Base-by-base conservation (phyloP, 1,140 invertebrate genomes). In the Drosophila trapezifrons region DNA sequence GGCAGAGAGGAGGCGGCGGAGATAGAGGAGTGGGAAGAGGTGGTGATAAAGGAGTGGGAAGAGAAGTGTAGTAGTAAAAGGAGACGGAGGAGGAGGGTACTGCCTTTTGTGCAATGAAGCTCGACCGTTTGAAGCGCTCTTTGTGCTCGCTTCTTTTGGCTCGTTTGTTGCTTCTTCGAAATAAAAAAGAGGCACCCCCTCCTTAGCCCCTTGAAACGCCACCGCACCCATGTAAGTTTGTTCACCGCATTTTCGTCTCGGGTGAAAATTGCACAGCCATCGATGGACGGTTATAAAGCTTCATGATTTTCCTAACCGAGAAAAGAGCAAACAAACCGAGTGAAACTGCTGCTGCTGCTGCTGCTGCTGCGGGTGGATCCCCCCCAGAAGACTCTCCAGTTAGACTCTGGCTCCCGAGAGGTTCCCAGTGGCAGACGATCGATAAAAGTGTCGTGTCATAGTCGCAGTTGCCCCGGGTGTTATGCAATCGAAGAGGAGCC, bases 91-190 rank as follows among this genome's bases (percentile, higher is more conserved):
- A 32, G 25, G 25, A 27, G 70, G 38, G 71, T 43, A 63, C 78
- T 62, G 78, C 75, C 82, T 86, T 84, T 80, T 85, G 83, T 76
- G 82, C 83, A 86, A 76, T 86, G 78, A 86, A 87, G 82, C 83
- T 72, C 65, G 62, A 72, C 82, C 78, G 55, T 60, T 46, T 29
- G 42, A 29, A 60, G 32, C 38, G 25, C 49, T 63, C 55, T 63
- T 65, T 56, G 38, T 64, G 27, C 20, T 54, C 32, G 20, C 35
- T 37, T 67, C 46, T 49, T 51, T 49, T 25, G 20, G 47, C 40
- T 45, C n/a, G 46, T 27, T 69, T 37, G 47, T 55, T 29, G 63
- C 49, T 67, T 70, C 40, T 70, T 70, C 35, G 62, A 20, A 66
- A 32, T 38, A 25, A 45, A 17, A 40, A 35, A 15, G 10, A 25